phyloP scores from a whole-genome alignment of 2,888 invertebrate genomes.

The Dendrolimus pini region DNA sequence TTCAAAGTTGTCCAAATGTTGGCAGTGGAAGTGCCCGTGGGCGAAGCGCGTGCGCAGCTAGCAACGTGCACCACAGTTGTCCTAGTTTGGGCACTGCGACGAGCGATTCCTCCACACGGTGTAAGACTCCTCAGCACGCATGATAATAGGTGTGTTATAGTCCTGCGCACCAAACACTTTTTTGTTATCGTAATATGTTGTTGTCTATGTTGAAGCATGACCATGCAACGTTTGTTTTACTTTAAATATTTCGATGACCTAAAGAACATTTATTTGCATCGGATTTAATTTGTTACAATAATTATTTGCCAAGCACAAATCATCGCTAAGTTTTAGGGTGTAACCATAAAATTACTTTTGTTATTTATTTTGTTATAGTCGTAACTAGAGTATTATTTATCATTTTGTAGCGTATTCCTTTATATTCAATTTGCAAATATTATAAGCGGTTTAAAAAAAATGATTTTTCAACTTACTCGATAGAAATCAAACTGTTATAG shows the following conservation, averaged over 20 bases:
- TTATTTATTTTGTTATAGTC: too few relatives aligned
- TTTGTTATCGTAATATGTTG: neutral
- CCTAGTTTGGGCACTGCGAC: slow-evolving; percentile 17
- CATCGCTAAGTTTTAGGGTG: too few relatives aligned
- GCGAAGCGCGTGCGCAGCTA: slow-evolving; percentile 27
- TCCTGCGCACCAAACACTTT: slow-evolving; percentile 29
- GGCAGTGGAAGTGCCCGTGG: slow-evolving; percentile 23
- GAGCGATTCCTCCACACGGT: slow-evolving; percentile 21
- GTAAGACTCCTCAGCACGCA: slow-evolving; percentile 61
- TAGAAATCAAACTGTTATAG: too few relatives aligned
- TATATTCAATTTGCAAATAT: too few relatives aligned
- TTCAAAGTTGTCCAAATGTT: slow-evolving; percentile 51
- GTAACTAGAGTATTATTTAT: too few relatives aligned
- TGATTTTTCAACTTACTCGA: too few relatives aligned
- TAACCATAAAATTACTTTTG: too few relatives aligned
- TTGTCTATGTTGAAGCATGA: neutral
- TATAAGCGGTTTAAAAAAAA: too few relatives aligned
- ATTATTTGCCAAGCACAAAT: too few relatives aligned
- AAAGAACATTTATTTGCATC: too few relatives aligned
- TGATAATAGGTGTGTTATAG: slow-evolving; percentile 67
- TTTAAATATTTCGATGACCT: neutral
- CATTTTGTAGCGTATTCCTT: too few relatives aligned
- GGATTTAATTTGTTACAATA: too few relatives aligned
- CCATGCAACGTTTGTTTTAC: slow-evolving; percentile 3
- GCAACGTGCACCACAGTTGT: slow-evolving; percentile 22